Conservation (phyloP, 2,113 vertebrate genomes). For the Myiozetetes cayanensis region DNA sequence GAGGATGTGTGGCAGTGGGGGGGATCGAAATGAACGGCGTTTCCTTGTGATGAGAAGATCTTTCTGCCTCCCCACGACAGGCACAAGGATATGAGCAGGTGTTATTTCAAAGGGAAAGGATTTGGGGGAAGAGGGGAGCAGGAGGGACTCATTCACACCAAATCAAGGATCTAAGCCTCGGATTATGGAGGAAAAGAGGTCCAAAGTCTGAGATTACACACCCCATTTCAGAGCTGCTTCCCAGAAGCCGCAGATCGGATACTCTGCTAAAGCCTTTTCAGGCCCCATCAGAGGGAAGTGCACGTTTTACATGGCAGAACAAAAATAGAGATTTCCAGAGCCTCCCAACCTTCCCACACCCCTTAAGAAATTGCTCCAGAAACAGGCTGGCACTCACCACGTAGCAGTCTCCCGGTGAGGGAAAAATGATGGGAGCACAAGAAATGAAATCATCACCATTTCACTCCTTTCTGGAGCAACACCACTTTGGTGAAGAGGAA, state of each 20-base stretch:
- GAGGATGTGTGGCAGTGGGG: conserved; percentile 40
- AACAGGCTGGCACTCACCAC: not conserved
- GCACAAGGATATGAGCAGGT: conserved; percentile 37
- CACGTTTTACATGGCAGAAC: not conserved
- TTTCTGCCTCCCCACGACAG: conserved; percentile 8
- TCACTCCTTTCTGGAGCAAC: not conserved
- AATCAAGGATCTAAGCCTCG: conserved; percentile 25
- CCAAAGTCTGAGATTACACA: not conserved
- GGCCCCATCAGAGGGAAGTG: not conserved
- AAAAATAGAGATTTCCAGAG: not conserved
- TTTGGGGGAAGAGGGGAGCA: conserved; percentile 12
- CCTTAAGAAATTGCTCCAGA: not conserved
- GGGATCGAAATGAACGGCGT: not conserved
- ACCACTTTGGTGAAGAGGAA: not conserved
- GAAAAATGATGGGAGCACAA: accelerated
- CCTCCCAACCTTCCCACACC: not conserved
- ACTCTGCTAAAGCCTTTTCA: not conserved
- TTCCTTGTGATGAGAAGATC: conserved; percentile 15
- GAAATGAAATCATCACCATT: not conserved
- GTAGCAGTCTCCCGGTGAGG: not conserved
- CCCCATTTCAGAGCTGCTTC: not conserved
- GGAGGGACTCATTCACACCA: conserved; percentile 38
- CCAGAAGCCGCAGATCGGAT: not conserved
- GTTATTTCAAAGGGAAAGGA: conserved; percentile 39
- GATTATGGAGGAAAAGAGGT: conserved; percentile 43